These are phyloP conservation scores for Aleiodes alternator DNA, from an alignment of 2,888 invertebrate genomes.

Conservation along the genomic window DNA sequence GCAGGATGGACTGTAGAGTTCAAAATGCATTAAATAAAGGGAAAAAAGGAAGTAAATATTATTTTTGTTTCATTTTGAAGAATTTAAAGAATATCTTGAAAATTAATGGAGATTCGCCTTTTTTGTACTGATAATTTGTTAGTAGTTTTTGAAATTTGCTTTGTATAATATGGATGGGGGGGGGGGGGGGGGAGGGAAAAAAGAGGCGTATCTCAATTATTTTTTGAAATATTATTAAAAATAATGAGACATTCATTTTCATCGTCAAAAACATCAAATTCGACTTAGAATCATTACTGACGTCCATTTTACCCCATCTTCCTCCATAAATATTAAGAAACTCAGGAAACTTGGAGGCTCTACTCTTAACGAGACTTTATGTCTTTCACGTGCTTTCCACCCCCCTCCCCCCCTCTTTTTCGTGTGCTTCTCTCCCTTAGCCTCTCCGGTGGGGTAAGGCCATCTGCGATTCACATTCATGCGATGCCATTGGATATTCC, in stretches of 20 bases:
- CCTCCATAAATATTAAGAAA: conserved; percentile 26
- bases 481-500: conserved; percentile 16
- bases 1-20: too few species aligned
- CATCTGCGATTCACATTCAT: conserved; percentile 12
- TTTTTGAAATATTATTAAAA: not conserved
- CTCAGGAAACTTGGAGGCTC: conserved; percentile 32
- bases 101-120: too few species aligned
- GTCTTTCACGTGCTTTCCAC: conserved; percentile 57
- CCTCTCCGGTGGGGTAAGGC: not conserved
- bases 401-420: conserved; percentile 14
- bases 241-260: not conserved
- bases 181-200: too few species aligned
- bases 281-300: too few species aligned
- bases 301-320: too few species aligned
- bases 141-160: too few species aligned
- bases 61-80: too few species aligned
- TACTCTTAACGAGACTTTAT: conserved; percentile 57
- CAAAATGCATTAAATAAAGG: too few species aligned
- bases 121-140: too few species aligned
- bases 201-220: not conserved
- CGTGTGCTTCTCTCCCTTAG: not conserved
- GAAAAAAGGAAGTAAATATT: too few species aligned
- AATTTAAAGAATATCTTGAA: too few species aligned
- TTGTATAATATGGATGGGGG: too few species aligned
- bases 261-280: not conserved